Evolutionary conservation across 2,888 invertebrate genomes (phyloP), one percentile per base, ranked within the genome.

Genomic region (Neoscelio sp.): DNA sequence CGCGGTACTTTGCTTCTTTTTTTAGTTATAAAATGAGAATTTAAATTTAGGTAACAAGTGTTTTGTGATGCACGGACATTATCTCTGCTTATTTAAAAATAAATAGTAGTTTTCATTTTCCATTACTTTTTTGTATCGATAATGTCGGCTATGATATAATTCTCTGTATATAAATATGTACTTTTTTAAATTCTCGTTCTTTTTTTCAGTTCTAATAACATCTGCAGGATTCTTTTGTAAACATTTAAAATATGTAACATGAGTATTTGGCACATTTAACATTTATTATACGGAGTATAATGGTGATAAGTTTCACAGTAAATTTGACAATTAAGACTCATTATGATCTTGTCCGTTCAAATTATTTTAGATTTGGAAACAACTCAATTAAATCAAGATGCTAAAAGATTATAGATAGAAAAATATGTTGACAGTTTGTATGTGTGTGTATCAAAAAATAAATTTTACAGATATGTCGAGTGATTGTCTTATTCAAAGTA

Each of bases 181-280:
- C 10, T 38, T 10, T 26, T 38, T 35, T 33, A 18, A 44, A 12
- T 50, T 48, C 12, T 15, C 2, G 7, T 20, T 23, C 5, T 38
- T 12, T 7, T 82, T 75, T 76, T 74, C 78, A 70, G 44, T 44
- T 50, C 42, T 79, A 58, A 80, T 70, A 80, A 46, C 42, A 10
- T 76, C 38, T 40, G 46, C 40, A 65, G 70, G 62, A 76, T 40
- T 62, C 17, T 1, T 75, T 83, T 82, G 80, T 87, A 87, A 89
- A 88, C 87, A 87, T 86, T 88, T 87, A 85, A 87, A 89, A 83
- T 88, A 85, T 82, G 79, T 87, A 89, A 89, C 88, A 88, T 82
- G 86, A 86, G 84, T 88, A 88, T 89, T 89, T 89, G 89, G 89
- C 89, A 89, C 89, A 90, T 88, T 82, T 84, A 87, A 89, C 89